These are phyloP conservation scores for Falco novaeseelandiae DNA, from an alignment of 2,797 vertebrate genomes.

Conservation along the genomic window DNA sequence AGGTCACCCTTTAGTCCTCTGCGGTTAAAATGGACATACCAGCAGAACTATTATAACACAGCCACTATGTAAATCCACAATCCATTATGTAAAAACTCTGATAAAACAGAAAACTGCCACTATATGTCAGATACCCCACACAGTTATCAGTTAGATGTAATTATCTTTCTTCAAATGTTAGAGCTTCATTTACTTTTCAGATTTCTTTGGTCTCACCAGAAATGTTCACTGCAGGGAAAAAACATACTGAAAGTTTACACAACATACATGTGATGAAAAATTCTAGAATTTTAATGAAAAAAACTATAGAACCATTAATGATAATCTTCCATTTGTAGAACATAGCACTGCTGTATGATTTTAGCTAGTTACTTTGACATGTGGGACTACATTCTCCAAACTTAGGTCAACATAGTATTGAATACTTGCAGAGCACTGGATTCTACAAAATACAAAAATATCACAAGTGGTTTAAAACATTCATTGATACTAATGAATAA, in stretches of 20 bases:
- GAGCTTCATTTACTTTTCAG: background rate
- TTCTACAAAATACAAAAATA: background rate
- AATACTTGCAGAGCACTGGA: background rate
- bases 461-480: background rate
- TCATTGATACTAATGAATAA: background rate
- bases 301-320: background rate
- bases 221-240: background rate
- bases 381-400: background rate
- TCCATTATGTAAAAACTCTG: background rate
- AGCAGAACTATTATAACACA: background rate
- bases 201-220: background rate
- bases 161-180: background rate
- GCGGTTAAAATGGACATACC: background rate
- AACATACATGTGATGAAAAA: background rate
- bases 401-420: background rate
- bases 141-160: background rate
- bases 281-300: background rate
- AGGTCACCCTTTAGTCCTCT: background rate
- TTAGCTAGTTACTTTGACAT: background rate
- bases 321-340: background rate
- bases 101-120: background rate
- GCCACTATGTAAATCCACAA: background rate
- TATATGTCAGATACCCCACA: background rate
- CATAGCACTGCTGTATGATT: background rate
- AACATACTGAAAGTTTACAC: background rate